A percentile compares a stretch with the other conserved stretches of the same genome.
Evolutionary conservation across 2,113 vertebrate genomes (phyloP).

Genomic region (Otis tarda): DNA sequence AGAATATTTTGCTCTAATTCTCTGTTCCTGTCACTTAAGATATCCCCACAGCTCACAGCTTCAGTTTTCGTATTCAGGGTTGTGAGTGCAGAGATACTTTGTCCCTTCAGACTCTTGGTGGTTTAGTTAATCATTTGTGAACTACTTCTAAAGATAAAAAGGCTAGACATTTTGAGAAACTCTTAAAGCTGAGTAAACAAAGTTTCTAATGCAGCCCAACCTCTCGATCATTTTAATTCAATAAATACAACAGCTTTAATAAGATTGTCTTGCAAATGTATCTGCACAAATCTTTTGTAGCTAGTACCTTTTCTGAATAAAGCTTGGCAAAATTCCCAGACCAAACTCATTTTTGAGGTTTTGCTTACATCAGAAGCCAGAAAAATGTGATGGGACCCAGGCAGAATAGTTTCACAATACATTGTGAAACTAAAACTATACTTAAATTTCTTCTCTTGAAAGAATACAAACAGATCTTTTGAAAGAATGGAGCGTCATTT

Average conservation of each 20-base stretch:
- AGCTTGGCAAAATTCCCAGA: neutral
- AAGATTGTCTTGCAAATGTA: neutral
- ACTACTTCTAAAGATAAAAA: neutral
- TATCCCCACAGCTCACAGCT: neutral
- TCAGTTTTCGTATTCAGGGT: neutral
- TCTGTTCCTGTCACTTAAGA: neutral
- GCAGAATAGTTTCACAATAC: neutral
- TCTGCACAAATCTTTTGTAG: neutral
- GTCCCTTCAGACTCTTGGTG: neutral
- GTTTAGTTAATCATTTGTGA: neutral
- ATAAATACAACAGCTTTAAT: neutral
- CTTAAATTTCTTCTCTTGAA: neutral
- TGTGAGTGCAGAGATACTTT: neutral
- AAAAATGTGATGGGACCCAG: neutral
- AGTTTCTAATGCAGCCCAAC: neutral
- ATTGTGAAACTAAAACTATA: neutral
- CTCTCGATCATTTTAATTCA: neutral
- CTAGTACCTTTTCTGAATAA: neutral
- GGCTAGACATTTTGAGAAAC: neutral
- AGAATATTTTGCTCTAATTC: neutral
- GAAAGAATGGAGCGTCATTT: neutral
- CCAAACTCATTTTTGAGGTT: neutral
- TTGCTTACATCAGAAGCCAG: neutral
- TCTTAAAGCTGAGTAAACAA: neutral
- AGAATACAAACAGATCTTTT: neutral